A percentile compares a stretch with the other conserved stretches of the same genome.
Evolutionary conservation across 2,888 invertebrate genomes (phyloP).

Genomic region (Blera fallax): DNA sequence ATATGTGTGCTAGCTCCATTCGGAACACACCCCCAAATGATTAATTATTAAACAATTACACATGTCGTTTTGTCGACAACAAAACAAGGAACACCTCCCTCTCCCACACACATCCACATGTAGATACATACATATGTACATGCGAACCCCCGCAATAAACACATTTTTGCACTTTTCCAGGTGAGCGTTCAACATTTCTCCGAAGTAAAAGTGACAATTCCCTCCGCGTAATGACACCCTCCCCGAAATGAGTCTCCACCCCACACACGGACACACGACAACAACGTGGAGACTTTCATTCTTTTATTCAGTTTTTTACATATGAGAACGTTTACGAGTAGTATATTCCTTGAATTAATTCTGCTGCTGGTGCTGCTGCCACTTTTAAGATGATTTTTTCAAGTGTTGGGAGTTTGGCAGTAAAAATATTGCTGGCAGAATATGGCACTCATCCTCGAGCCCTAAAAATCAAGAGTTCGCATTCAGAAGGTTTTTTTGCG

Average conservation of each 20-base stretch:
- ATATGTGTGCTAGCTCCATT: background rate
- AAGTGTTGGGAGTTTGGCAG: slow-evolving; percentile 3
- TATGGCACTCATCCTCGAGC: background rate
- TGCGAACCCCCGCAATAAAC: slow-evolving; percentile 18
- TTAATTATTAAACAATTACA: slow-evolving; percentile 54
- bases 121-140: background rate
- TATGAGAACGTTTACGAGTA: background rate
- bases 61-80: slow-evolving; percentile 17
- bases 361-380: background rate
- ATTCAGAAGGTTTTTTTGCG: background rate
- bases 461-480: slow-evolving; percentile 28
- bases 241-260: background rate
- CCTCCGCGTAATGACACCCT: slow-evolving; percentile 31
- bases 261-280: background rate
- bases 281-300: background rate
- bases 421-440: slow-evolving; percentile 26
- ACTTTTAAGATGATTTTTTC: slow-evolving; percentile 20
- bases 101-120: background rate
- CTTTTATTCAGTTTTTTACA: slow-evolving; percentile 2
- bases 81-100: background rate
- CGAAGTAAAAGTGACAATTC: slow-evolving; percentile 37
- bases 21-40: slow-evolving; percentile 20
- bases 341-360: background rate
- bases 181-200: slow-evolving; percentile 27
- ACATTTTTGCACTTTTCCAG: slow-evolving; percentile 60